Evolutionary conservation across 2,888 invertebrate genomes (phyloP), one percentile per base, ranked within the genome.

Genomic region (Plutella xylostella): DNA sequence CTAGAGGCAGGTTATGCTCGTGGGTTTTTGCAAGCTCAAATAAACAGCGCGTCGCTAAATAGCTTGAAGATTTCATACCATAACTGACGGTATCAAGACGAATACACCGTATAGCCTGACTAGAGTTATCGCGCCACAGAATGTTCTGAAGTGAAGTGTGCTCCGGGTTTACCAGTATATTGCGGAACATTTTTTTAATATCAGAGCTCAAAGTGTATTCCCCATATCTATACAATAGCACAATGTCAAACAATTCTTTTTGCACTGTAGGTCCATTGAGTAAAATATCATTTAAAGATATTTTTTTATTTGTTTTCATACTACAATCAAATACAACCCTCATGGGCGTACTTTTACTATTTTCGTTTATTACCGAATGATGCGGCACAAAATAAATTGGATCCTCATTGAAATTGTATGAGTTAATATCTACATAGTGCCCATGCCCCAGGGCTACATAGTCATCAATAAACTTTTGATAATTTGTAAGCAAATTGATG

Each of bases 131-230:
- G 12, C 25, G 22, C 40, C 40, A 40, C 7, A 40, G 40, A 3
- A 40, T 40, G 17, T 17, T 17, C 17, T 15, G 15, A 4, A 34
- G 34, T 12, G 51, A 48, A n/a, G 45, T 44, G 20, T 46, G 45
- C 6, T 33, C 12, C 9, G 45, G 43, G 9, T 44, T 20, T 14
- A 54, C 9, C 6, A 1, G 1, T 2, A 51, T 44, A 7, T 47
- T 41, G 5, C 54, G 25, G 40, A 54, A 55, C 53, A 56, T 56
- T 22, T 41, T n/a, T 40, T 47, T 51, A 7, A 56, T 53, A 31
- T 55, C 54, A 4, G 46, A 30, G 11, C 11, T 52, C 2, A 52
- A 50, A 1, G 45, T 43, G 20, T 39, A 44, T 1, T 49, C 28
- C 5, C 44, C 45, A 7, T 51, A 14, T 7, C 54, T 15, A 35